A percentile compares a stretch with the other conserved stretches of the same genome.
phyloP scores from a whole-genome alignment of 2,113 vertebrate genomes.

The Phalacrocorax pelagicus region DNA sequence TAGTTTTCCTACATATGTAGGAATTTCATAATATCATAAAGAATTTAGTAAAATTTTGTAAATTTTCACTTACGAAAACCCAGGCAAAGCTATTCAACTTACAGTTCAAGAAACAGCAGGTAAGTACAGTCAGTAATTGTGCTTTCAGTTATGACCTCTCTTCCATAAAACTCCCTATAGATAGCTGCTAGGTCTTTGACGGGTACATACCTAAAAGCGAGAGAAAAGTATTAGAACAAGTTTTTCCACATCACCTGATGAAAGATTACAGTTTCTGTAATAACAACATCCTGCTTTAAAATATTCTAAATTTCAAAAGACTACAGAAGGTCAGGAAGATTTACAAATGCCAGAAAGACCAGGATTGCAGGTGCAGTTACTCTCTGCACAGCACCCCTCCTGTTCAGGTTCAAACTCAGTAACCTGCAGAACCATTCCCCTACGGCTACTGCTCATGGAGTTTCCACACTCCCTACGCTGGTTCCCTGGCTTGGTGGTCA shows the following conservation, averaged over 20 bases:
- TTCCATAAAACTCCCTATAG: constrained; percentile 74
- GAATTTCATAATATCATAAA: too few species aligned
- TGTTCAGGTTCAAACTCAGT: neutral
- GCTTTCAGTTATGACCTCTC: constrained; percentile 62
- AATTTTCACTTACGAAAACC: neutral
- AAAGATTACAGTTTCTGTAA: neutral
- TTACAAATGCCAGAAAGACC: neutral
- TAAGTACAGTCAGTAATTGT: constrained; percentile 73
- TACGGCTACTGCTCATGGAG: neutral
- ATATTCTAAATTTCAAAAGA: neutral
- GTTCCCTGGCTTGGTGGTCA: neutral
- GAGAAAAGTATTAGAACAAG: neutral
- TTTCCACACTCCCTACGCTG: neutral
- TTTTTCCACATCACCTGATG: neutral
- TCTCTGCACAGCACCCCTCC: neutral
- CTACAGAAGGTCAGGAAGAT: neutral
- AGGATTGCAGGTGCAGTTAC: neutral
- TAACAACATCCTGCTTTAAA: neutral
- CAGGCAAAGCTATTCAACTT: constrained; percentile 26
- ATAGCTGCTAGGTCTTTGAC: constrained; percentile 76
- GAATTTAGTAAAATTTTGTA: too few species aligned
- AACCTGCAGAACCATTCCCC: neutral
- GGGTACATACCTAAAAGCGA: constrained; percentile 75
- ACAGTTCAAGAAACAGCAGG: constrained; percentile 77
- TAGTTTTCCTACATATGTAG: neutral